Evolutionary conservation across 2,888 invertebrate genomes (phyloP).

Genomic region (Omphaloscelis lunosa): DNA sequence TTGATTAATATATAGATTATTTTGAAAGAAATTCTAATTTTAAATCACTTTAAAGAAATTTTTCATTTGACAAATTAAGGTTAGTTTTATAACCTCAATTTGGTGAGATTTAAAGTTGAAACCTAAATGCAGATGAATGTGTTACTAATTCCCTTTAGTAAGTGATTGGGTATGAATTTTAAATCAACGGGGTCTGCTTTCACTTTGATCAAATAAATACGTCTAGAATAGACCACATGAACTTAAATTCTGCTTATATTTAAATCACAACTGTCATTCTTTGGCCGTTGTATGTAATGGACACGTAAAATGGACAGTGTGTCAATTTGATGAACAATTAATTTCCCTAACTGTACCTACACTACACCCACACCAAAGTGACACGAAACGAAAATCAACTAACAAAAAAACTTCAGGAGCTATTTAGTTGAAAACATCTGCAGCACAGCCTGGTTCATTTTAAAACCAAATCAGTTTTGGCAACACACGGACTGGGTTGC

Average conservation of each 20-base stretch:
- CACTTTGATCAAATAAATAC: neutral
- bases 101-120: neutral
- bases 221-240: neutral
- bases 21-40: too few species aligned
- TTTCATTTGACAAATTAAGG: neutral
- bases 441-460: constrained; percentile 57
- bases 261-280: neutral
- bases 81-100: neutral
- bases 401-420: constrained; percentile 19
- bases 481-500: constrained; percentile 47
- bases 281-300: neutral
- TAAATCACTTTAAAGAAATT: neutral
- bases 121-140: neutral
- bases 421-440: constrained; percentile 50
- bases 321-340: neutral
- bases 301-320: neutral
- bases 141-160: neutral
- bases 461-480: constrained; percentile 71
- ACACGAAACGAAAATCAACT: constrained; percentile 37
- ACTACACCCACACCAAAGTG: neutral
- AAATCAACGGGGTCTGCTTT: neutral
- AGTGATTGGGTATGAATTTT: neutral
- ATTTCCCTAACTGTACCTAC: too few species aligned
- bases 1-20: too few species aligned
- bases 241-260: neutral